These are phyloP conservation scores for Fissipunctia ypsillon DNA, from an alignment of 2,888 invertebrate genomes.

Conservation along the genomic window DNA sequence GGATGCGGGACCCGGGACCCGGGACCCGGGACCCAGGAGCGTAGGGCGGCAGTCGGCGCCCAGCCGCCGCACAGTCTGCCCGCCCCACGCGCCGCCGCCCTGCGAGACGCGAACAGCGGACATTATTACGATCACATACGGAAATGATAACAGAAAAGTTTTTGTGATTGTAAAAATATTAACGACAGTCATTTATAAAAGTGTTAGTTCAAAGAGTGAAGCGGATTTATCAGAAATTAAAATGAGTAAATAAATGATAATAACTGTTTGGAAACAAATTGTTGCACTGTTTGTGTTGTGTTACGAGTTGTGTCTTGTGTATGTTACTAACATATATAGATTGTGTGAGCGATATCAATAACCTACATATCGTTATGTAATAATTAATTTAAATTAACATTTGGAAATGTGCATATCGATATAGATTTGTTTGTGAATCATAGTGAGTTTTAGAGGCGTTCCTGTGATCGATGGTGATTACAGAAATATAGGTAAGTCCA, in stretches of 20 bases:
- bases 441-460: neutral
- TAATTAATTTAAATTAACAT: neutral
- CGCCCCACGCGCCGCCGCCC: slow-evolving; percentile 67
- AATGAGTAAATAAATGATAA: neutral
- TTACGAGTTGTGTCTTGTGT: neutral
- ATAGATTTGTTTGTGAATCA: neutral
- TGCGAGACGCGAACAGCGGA: slow-evolving; percentile 15
- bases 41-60: slow-evolving; percentile 71
- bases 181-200: neutral
- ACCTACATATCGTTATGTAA: slow-evolving; percentile 4
- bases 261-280: neutral
- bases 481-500: slow-evolving; percentile 21
- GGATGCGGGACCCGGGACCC: neutral
- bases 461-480: neutral
- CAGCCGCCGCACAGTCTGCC: slow-evolving; percentile 69
- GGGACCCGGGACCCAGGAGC: neutral
- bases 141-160: slow-evolving; percentile 27
- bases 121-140: slow-evolving; percentile 41
- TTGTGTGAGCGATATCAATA: neutral
- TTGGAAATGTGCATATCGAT: neutral
- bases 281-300: neutral
- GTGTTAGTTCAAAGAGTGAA: neutral
- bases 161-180: neutral
- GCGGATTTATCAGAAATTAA: neutral
- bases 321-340: neutral